Percentiles rank a stretch among this genome's conserved stretches.
phyloP scores from a whole-genome alignment of 2,888 invertebrate genomes.

The Orchestes rusci region DNA sequence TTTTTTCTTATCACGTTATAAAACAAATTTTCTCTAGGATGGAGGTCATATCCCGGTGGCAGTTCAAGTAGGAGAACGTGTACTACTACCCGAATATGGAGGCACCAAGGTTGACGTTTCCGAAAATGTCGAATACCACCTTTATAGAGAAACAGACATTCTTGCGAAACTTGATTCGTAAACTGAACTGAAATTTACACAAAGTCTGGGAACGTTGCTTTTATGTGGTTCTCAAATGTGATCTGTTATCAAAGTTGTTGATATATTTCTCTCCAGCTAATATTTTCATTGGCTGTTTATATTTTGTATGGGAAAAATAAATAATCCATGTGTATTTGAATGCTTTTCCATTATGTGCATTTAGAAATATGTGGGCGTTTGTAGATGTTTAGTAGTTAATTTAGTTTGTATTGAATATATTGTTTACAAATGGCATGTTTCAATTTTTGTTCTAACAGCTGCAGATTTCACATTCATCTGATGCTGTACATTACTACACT shows the following conservation, averaged over 20 bases:
- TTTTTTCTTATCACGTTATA: too few species aligned
- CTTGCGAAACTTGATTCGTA: constrained; percentile 76
- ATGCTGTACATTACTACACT: too few species aligned
- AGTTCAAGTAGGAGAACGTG: constrained; percentile 88
- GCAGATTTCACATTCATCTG: too few species aligned
- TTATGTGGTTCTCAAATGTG: background rate
- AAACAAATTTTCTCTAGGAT: constrained; percentile 56
- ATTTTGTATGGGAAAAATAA: background rate
- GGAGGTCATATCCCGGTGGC: constrained; percentile 73
- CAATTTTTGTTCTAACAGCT: too few species aligned
- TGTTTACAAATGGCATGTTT: too few species aligned
- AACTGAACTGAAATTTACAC: constrained; percentile 22
- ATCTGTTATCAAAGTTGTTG: too few species aligned
- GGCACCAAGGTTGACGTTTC: constrained; percentile 92
- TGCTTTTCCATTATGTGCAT: background rate
- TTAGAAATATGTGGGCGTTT: background rate
- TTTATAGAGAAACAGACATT: constrained; percentile 94
- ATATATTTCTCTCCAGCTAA: background rate
- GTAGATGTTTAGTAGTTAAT: too few species aligned
- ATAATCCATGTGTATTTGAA: background rate
- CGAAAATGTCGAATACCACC: constrained; percentile 85
- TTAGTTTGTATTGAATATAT: too few species aligned
- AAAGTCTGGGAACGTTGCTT: background rate
- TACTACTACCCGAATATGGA: constrained; percentile 96
- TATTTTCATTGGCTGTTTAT: background rate